Evolutionary conservation across 2,888 invertebrate genomes (phyloP), one percentile per base, ranked within the genome.

Genomic region (Arge pagana): DNA sequence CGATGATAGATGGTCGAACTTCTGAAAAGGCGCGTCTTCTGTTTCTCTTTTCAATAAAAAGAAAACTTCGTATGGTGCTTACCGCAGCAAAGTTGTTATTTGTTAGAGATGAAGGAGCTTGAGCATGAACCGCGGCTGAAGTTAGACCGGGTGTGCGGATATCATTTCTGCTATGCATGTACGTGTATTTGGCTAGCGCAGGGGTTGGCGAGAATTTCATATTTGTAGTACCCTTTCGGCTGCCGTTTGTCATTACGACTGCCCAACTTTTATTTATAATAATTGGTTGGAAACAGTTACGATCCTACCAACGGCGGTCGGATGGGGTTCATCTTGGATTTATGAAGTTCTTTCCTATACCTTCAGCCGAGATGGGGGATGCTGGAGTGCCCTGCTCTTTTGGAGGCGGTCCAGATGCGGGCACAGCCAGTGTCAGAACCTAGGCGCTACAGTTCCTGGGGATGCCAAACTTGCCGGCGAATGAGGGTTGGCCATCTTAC

Each of bases 201-300:
- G n/a, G n/a, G n/a, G 31, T 31, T 23, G 8, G 35, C 30, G 33
- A 33, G 24, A n/a, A 26, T 8, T 24, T 24, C 33, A 31, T 11
- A 45, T 23, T 35, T 23, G 21, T 45, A 26, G 28, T 10, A 13
- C 42, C 53, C 52, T 41, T 55, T 48, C 57, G 52, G 57, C 64
- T 62, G 70, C 66, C 66, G 65, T 72, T 72, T 71, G 68, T 72
- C 72, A 72, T 72, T 67, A 68, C 63, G 62, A 60, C 64, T 64
- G 62, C 65, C 66, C 68, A 66, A 66, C 66, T 71, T 72, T 72
- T 72, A 72, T 71, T 72, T 72, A 71, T 72, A 72, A 72, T 72
- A 72, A 72, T 71, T 70, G 71, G 71, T 70, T 70, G 60, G 71
- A 70, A 72, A 71, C 72, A 70, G 72, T 71, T 72, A 71, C 63